Base-by-base conservation (phyloP, 1,140 invertebrate species). In the Drosophila guanche region DNA sequence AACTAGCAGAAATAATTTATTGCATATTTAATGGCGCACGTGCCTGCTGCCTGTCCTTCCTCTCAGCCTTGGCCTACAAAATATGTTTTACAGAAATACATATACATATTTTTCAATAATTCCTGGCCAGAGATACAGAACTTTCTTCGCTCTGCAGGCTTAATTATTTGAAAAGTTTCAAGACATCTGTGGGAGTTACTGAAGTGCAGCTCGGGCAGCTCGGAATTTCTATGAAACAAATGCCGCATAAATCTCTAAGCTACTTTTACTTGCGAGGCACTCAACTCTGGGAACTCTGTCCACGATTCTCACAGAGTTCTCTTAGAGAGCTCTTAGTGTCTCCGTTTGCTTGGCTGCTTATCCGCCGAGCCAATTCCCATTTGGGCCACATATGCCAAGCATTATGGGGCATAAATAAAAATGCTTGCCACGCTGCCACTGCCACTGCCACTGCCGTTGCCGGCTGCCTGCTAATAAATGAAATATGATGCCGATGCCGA, bases 11-110 rank as follows among this genome's bases (percentile, higher is more conserved):
- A 86, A 90, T 90, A 90, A 90, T 90, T 90, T 90, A 90, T 90
- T 78, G 88, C 89, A 90, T 90, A 90, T 90, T 72, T 90, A 90
- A 90, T 85, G 75, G 88, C 70, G 83, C 88, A 90, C 88, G 88
- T 90, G 88, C 79, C 75, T 50, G 6, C 46, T 29, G 53, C 20
- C 65, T 37, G 65, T n/a, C 16, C 10, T 27, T 42, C 16, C 41
- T 61, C 22, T 40, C 40, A 58, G 33, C 33, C 37, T 57, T 63
- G 69, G 37, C 52, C 46, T 43, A 66, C 48, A 33, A 29, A 52
- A 16, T 16, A 33, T 27, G 25, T 33, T 67, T 40, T 53, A 8
- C 5, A 20, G 23, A 23, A 5, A 14, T 40, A 27, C 12, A 12
- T 40, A 27, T 37, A 37, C 12, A 37, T 37, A 37, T 37, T 37